Evolutionary conservation across 2,113 vertebrate species (phyloP).

Genomic region (Arizona elegans): DNA sequence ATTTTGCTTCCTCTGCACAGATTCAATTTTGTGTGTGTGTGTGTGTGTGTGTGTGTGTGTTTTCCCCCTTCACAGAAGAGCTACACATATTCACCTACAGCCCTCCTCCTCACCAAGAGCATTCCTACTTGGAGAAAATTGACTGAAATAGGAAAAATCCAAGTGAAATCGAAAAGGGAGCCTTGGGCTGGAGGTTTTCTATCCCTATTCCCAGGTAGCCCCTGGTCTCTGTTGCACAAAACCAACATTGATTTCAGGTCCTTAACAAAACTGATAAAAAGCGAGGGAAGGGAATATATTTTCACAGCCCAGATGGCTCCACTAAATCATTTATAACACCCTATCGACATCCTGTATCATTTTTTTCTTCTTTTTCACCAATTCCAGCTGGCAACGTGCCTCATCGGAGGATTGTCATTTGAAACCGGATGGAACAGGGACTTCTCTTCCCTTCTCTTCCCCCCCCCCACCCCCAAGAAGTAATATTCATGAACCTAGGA

Average conservation of each 20-base stretch:
- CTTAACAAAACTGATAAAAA: constrained; percentile 1
- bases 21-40: background rate
- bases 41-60: too few species aligned
- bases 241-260: background rate
- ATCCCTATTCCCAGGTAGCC: background rate
- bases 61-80: background rate
- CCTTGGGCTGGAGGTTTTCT: background rate
- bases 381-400: background rate
- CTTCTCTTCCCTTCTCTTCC: background rate
- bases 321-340: constrained; percentile 43
- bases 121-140: background rate
- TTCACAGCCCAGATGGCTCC: constrained; percentile 37
- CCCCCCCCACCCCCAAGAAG: background rate
- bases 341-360: background rate
- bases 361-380: background rate
- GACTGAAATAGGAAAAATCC: background rate
- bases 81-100: background rate
- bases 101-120: background rate
- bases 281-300: background rate
- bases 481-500: background rate
- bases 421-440: background rate
- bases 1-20: background rate
- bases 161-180: background rate
- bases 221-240: background rate
- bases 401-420: background rate